phyloP scores from a whole-genome alignment of 2,797 vertebrate species.

The Monodelphis domestica region DNA sequence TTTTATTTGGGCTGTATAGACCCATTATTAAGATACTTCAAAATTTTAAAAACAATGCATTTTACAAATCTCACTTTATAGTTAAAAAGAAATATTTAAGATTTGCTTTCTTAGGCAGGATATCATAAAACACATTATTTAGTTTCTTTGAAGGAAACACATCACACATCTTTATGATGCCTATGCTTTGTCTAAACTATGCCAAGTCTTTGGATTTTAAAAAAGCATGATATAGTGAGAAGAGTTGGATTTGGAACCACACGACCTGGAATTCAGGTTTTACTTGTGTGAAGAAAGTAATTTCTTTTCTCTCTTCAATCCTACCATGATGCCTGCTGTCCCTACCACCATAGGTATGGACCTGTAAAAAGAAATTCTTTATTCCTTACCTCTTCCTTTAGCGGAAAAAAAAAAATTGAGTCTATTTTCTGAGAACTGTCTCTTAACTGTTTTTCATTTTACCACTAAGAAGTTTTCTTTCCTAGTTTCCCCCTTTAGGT shows the following conservation, averaged over 20 bases:
- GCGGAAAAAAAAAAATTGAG: no score
- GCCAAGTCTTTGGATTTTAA: neutral
- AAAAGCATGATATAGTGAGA: neutral
- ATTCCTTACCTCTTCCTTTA: no score
- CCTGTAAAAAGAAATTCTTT: no score
- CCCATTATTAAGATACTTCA: conserved; percentile 6
- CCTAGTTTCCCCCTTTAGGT: no score
- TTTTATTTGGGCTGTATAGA: conserved; percentile 17
- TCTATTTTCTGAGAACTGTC: no score
- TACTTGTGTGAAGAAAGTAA: neutral
- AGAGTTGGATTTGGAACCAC: neutral
- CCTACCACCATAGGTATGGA: neutral
- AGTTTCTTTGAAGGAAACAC: conserved; percentile 17
- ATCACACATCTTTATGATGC: neutral
- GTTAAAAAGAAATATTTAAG: conserved; percentile 21
- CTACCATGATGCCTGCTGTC: neutral
- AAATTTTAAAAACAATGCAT: neutral
- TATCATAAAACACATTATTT: conserved; percentile 21
- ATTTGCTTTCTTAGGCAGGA: conserved; percentile 12
- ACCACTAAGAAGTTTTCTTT: no score
- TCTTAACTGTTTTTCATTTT: no score
- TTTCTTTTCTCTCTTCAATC: neutral
- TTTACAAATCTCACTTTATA: neutral
- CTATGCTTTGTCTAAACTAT: neutral
- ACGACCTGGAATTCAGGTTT: neutral